Evolutionary conservation across 2,888 invertebrate genomes (phyloP).

Genomic region (Cephus pygmeus): DNA sequence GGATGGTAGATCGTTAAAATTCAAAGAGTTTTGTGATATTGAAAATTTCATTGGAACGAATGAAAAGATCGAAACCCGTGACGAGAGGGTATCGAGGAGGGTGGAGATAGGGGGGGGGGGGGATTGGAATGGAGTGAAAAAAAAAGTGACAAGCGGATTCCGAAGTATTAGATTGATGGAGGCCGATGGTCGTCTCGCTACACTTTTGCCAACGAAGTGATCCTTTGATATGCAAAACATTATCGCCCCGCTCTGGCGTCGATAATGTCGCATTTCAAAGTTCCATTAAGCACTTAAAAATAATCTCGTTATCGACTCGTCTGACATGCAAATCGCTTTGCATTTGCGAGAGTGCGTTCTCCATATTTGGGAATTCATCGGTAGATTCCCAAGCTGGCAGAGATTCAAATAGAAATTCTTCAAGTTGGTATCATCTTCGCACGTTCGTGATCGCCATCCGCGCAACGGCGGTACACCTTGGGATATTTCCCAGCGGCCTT

Average conservation of each 20-base stretch:
- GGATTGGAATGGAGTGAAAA: constrained; percentile 4
- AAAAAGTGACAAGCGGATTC: constrained; percentile 11
- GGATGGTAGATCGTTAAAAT: neutral
- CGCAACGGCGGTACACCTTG: neutral
- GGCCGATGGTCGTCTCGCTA: constrained; percentile 17
- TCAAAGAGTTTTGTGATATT: neutral
- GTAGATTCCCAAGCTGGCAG: neutral
- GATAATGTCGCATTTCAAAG: constrained; percentile 56
- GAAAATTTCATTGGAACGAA: neutral
- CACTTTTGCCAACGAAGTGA: constrained; percentile 22
- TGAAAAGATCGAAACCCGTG: neutral
- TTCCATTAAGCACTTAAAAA: constrained; percentile 59
- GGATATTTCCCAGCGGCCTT: neutral
- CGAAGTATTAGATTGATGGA: constrained; percentile 19
- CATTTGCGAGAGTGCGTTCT: constrained; percentile 27
- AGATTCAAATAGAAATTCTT: neutral
- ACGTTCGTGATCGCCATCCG: neutral
- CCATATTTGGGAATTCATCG: neutral
- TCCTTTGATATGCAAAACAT: constrained; percentile 57
- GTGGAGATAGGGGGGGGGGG: neutral
- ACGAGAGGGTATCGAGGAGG: neutral
- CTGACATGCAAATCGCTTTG: constrained; percentile 45
- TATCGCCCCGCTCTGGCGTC: constrained; percentile 36
- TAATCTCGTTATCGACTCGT: constrained; percentile 49
- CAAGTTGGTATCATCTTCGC: neutral